phyloP scores from a whole-genome alignment of 2,797 vertebrate genomes.

The Halcyon badia region DNA sequence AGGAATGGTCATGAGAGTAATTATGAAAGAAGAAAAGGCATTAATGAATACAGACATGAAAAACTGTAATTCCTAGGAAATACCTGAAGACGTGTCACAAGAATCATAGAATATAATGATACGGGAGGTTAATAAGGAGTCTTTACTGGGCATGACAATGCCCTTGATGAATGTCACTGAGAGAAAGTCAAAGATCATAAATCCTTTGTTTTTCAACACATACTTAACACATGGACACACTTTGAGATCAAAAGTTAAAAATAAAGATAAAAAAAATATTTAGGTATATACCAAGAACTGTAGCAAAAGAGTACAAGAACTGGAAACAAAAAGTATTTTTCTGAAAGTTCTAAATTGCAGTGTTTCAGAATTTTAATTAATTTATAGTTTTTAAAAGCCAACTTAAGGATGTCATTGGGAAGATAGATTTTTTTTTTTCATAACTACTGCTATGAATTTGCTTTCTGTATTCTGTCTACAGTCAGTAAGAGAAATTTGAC shows the following conservation, averaged over 20 bases:
- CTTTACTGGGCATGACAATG: not conserved
- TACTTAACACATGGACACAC: not conserved
- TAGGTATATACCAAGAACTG: not conserved
- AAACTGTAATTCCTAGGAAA: not conserved
- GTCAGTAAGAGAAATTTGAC: not conserved
- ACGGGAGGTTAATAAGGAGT: not conserved
- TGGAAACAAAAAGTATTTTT: not conserved
- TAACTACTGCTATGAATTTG: not conserved
- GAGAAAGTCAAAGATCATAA: not conserved
- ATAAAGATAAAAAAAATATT: accelerated
- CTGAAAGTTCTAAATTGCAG: not conserved
- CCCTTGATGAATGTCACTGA: not conserved
- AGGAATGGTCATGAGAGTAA: not conserved
- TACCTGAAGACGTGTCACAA: not conserved
- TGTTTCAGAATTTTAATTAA: not conserved
- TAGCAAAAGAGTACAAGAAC: not conserved
- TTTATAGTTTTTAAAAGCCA: not conserved
- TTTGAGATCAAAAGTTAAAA: not conserved
- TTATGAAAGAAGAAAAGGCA: not conserved
- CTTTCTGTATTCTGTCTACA: not conserved
- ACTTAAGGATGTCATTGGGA: not conserved
- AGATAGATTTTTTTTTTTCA: not conserved
- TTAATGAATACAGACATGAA: not conserved
- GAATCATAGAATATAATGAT: not conserved
- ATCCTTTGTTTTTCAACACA: not conserved